Base-by-base conservation (phyloP, 2,113 vertebrate genomes). In the Coreoperca whiteheadi region DNA sequence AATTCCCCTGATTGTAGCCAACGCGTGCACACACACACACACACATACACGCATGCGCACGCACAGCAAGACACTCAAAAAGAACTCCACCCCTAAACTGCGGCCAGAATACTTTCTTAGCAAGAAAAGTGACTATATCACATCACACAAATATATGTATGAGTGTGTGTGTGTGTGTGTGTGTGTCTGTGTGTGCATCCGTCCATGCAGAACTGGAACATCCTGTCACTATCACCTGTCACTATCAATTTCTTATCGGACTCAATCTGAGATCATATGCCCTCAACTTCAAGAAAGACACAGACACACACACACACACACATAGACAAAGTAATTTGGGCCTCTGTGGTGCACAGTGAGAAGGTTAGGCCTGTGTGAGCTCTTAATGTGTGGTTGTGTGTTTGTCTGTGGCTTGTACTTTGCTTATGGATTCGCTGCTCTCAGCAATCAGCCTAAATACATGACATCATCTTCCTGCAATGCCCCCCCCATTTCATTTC, bases 381-480 rank as follows among this genome's bases (percentile, higher is more conserved):
- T 79, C 84, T 83, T 85, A 83, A 90, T 88, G 90, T 92, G 74
- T 64, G 81, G 60, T 77, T 82, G 82, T 88, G 92, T 85, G 71
- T 90, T 85, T 82, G 85, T 77, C 80, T 81, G 88, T 86, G 86
- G 88, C 75, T 87, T 82, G 78, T 87, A 65, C 81, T 89, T 88
- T 92, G 88, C 91, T 90, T 90, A 86, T 82, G 85, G 82, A 90
- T 89, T 80, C 74, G 34, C 90, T 81, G 89, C 88, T 88, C 82
- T 90, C 82, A 90, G 90, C 92, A 87, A 87, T 94, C 91, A 89
- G 92, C 89, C 86, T 88, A 89, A 93, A 94, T 82, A 93, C 87
- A 93, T 94, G 93, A 94, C 94, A 94, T 94, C 94, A 94, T 93
- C 90, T 91, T 88, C 84, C 90, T 91, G 87, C 88, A 92, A 88